Percentiles rank a stretch among this genome's conserved stretches.
Evolutionary conservation across 2,797 vertebrate genomes (phyloP).

Genomic region (Pangasius sanitwongsei): DNA sequence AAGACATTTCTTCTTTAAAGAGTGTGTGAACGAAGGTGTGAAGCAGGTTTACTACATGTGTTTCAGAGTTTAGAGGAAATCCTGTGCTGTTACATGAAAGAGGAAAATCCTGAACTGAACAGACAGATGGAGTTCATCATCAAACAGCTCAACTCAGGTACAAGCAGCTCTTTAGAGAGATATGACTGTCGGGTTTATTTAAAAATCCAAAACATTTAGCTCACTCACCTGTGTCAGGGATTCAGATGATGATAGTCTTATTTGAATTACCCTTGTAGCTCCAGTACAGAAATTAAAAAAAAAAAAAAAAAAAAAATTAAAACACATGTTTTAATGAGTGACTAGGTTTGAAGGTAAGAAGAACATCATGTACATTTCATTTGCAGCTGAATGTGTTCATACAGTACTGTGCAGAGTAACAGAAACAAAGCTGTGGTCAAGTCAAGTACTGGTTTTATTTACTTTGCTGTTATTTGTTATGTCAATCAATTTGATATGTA

Average conservation of each 20-base stretch:
- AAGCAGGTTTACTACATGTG: background rate
- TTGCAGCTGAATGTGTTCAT: background rate
- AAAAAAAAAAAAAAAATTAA: background rate
- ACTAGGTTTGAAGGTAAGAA: background rate
- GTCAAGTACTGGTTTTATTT: background rate
- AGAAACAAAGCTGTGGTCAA: background rate
- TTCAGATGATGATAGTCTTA: background rate
- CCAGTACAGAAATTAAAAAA: background rate
- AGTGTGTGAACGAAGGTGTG: background rate
- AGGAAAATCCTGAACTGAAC: constrained; percentile 86
- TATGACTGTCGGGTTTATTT: no score
- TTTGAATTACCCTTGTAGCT: background rate
- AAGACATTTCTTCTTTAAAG: background rate
- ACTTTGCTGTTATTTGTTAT: background rate
- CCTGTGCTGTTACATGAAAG: constrained; percentile 88
- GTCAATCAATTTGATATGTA: background rate
- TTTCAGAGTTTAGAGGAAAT: constrained; percentile 92
- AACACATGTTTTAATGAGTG: background rate
- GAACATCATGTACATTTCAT: background rate
- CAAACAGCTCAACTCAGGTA: constrained; percentile 91
- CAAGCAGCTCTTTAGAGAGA: constrained; percentile 6
- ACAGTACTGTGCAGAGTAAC: background rate
- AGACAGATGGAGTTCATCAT: constrained; percentile 93
- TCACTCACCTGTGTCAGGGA: background rate
- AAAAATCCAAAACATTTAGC: background rate